phyloP scores from a whole-genome alignment of 2,113 vertebrate species.

The Tonatia bakeri region DNA sequence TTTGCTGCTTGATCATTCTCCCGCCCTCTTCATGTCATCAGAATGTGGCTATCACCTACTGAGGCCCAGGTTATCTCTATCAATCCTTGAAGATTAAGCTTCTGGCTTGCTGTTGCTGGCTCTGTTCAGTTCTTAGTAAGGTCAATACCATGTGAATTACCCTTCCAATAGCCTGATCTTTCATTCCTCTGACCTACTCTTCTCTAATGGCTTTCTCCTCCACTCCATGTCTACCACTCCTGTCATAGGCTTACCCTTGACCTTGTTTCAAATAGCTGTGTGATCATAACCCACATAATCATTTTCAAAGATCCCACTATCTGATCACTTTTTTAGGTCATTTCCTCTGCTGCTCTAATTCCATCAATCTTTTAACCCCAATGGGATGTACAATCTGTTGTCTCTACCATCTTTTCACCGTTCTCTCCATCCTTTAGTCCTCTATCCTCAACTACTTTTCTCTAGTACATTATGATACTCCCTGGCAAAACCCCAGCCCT shows the following conservation, averaged over 20 bases:
- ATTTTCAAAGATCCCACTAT: too few relatives aligned
- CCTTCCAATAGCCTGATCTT: not conserved
- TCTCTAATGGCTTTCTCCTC: not conserved
- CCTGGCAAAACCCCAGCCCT: not conserved
- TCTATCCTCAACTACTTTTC: not conserved
- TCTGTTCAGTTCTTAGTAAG: not conserved
- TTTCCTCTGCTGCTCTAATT: not conserved
- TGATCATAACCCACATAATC: not conserved
- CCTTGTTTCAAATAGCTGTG: not conserved
- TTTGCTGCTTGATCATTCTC: not conserved
- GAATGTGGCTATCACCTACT: not conserved
- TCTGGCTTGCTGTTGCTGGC: not conserved
- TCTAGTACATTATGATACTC: too few relatives aligned
- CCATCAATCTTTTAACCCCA: not conserved
- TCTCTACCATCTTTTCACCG: not conserved
- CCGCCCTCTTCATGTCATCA: not conserved
- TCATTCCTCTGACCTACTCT: not conserved
- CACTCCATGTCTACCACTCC: not conserved
- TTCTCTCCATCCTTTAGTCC: too few relatives aligned
- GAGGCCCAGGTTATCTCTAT: too few relatives aligned
- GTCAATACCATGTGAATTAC: not conserved
- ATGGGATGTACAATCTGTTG: not conserved
- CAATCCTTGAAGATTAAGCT: not conserved
- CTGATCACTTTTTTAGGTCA: not conserved
- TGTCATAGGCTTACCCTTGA: not conserved